phyloP scores from a whole-genome alignment of 1,140 invertebrate genomes.

The Ridgeia piscesae region DNA sequence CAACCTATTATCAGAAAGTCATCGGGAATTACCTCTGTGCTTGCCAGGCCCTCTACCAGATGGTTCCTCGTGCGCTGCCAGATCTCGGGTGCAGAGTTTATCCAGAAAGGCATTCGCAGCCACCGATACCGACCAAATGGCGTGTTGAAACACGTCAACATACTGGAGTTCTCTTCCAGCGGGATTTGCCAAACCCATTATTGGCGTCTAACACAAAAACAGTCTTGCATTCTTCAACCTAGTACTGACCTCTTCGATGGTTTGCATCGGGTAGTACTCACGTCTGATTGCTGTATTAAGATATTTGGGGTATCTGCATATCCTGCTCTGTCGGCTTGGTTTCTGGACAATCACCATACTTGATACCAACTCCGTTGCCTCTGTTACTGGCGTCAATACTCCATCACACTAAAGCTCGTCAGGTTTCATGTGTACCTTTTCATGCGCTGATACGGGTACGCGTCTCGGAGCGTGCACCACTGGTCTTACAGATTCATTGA shows the following conservation, averaged over 20 bases:
- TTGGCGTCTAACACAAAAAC: neutral
- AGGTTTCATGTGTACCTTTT: constrained; percentile 28
- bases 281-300: constrained; percentile 35
- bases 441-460: neutral
- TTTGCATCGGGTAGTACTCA: constrained; percentile 34
- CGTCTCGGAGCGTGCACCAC: constrained; percentile 15
- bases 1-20: neutral
- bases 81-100: constrained; percentile 16
- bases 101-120: constrained; percentile 13
- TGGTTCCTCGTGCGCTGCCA: neutral
- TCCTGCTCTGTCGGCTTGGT: constrained; percentile 29
- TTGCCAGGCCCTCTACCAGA: constrained; percentile 10
- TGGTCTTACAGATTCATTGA: constrained; percentile 17
- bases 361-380: constrained; percentile 35
- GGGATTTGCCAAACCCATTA: constrained; percentile 15
- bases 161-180: constrained; percentile 13
- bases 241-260: constrained; percentile 36
- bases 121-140: constrained; percentile 23
- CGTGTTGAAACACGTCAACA: constrained; percentile 11
- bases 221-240: constrained; percentile 3
- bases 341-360: constrained; percentile 35
- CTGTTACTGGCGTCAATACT: constrained; percentile 32
- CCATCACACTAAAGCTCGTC: constrained; percentile 23
- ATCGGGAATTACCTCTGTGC: constrained; percentile 3
- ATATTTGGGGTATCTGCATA: constrained; percentile 37